These are phyloP conservation scores for Bruchidius siliquastri DNA, from an alignment of 2,888 invertebrate species.

Conservation along the genomic window DNA sequence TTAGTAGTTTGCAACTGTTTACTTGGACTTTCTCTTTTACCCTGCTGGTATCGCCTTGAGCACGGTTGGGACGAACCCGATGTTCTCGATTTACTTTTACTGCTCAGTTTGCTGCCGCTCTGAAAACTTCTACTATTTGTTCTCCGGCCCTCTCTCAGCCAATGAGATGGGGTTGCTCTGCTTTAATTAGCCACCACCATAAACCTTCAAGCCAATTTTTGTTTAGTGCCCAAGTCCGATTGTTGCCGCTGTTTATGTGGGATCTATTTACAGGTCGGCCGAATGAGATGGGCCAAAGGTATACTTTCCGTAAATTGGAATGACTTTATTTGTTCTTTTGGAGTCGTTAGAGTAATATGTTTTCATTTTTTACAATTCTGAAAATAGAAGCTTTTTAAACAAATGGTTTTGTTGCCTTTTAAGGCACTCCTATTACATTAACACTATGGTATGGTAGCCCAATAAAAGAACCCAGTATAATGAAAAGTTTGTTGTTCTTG, in stretches of 20 bases:
- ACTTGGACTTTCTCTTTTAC: background rate
- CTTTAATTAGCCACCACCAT: background rate
- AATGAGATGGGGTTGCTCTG: background rate
- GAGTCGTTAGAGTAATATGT: too few relatives aligned
- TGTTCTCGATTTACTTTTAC: background rate
- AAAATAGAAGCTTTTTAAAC: too few relatives aligned
- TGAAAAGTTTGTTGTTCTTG: too few relatives aligned
- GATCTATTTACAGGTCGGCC: background rate
- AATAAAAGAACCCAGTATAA: too few relatives aligned
- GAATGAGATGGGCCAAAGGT: background rate
- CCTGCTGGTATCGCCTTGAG: background rate
- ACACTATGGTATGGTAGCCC: too few relatives aligned
- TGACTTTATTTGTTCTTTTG: background rate
- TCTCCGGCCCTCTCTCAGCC: background rate
- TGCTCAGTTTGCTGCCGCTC: background rate
- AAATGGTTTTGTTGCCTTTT: too few relatives aligned
- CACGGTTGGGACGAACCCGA: background rate
- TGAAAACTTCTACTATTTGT: background rate
- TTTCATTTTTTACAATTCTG: too few relatives aligned
- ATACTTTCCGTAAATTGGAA: background rate
- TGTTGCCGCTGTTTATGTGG: background rate
- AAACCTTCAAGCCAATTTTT: background rate
- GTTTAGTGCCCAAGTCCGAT: background rate
- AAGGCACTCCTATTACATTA: too few relatives aligned
- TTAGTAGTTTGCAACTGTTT: background rate